phyloP scores from a whole-genome alignment of 2,797 vertebrate species.

The Fistularia tabacaria region DNA sequence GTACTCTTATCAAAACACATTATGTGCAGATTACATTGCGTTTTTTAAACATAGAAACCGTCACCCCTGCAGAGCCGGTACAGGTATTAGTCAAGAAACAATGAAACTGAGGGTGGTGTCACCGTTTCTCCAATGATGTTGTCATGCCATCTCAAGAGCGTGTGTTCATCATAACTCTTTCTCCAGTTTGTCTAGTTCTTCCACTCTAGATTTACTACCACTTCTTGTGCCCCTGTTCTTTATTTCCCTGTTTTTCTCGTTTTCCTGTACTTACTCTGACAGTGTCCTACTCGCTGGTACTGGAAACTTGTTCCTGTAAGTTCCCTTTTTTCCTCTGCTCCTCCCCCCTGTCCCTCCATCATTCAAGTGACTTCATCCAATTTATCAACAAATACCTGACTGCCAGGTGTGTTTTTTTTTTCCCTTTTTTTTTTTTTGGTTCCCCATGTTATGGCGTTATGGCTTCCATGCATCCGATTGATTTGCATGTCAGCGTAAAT shows the following conservation, averaged over 20 bases:
- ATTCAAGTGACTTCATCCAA: slow-evolving; percentile 61
- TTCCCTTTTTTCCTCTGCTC: slow-evolving; percentile 66
- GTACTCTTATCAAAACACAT: slow-evolving; percentile 9
- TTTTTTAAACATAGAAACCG: slow-evolving; percentile 5
- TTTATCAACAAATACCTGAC: slow-evolving; percentile 52
- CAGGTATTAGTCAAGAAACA: slow-evolving; percentile 7
- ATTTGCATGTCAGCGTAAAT: slow-evolving; percentile 25
- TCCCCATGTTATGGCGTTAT: slow-evolving; percentile 22
- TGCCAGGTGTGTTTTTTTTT: slow-evolving; percentile 60
- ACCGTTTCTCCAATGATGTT: not conserved
- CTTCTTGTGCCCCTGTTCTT: slow-evolving; percentile 77
- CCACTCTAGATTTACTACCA: slow-evolving; percentile 49
- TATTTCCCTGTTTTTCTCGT: slow-evolving; percentile 60
- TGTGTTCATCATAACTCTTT: slow-evolving; percentile 33
- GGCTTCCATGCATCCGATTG: slow-evolving; percentile 28
- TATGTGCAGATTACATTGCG: slow-evolving; percentile 6
- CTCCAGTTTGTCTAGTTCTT: slow-evolving; percentile 51
- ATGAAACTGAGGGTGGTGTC: slow-evolving; percentile 8
- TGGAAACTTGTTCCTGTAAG: slow-evolving; percentile 88
- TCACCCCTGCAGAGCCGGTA: not conserved
- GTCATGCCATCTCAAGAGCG: slow-evolving; percentile 19
- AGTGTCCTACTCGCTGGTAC: slow-evolving; percentile 84
- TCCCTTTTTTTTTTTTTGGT: slow-evolving; percentile 22
- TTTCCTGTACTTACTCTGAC: slow-evolving; percentile 56
- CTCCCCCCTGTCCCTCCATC: slow-evolving; percentile 59